A percentile compares a stretch with the other conserved stretches of the same genome.
phyloP scores from a whole-genome alignment of 2,888 invertebrate species.

The Melinaea marsaeus region DNA sequence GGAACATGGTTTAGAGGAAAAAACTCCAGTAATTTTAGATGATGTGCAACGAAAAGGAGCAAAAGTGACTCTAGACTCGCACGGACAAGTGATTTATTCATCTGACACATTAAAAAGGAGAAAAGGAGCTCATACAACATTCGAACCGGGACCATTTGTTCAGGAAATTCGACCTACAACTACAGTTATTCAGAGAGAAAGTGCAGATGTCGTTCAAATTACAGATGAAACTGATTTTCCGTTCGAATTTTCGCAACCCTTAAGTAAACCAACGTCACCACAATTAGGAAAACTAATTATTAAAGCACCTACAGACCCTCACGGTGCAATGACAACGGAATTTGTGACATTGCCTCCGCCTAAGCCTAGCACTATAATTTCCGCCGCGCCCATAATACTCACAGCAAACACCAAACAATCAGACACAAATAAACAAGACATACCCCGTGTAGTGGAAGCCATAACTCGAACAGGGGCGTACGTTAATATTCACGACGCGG shows the following conservation, averaged over 20 bases:
- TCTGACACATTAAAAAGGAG: constrained; percentile 89
- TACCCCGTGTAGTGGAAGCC: constrained; percentile 68
- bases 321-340: constrained; percentile 73
- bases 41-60: constrained; percentile 81
- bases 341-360: constrained; percentile 77
- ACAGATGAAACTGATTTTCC: constrained; percentile 71
- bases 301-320: constrained; percentile 70
- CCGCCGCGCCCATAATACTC: constrained; percentile 68
- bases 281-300: constrained; percentile 82
- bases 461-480: constrained; percentile 80
- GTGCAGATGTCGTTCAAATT: constrained; percentile 61
- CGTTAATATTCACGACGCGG: constrained; percentile 83
- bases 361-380: constrained; percentile 80
- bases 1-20: constrained; percentile 57
- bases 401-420: constrained; percentile 39
- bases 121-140: constrained; percentile 90
- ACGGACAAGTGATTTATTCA: constrained; percentile 92
- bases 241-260: constrained; percentile 59
- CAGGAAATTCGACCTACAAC: constrained; percentile 78
- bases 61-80: constrained; percentile 89
- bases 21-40: constrained; percentile 52
- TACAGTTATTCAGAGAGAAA: constrained; percentile 61
- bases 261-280: constrained; percentile 78
- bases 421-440: constrained; percentile 54
- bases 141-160: constrained; percentile 92